Evolutionary conservation across 2,797 vertebrate species (phyloP), one percentile per base, ranked within the genome.

Genomic region (Spondyliosoma cantharus): DNA sequence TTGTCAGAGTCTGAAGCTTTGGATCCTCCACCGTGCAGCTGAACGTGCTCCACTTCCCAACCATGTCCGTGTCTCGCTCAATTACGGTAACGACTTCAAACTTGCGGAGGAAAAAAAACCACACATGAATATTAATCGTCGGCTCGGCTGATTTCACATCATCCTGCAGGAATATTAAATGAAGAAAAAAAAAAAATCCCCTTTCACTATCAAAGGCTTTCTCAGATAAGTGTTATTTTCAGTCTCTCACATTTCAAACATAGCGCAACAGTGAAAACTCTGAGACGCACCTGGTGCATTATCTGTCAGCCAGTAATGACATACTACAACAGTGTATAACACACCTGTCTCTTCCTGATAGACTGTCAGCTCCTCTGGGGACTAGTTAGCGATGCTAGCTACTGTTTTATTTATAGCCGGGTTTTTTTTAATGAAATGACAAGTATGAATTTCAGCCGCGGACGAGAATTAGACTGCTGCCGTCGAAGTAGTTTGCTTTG

Each of bases 381-480:
- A 89, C 91, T 89, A 92, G 91, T 93, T 92, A 91, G 89, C 27
- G 65, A 91, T 78, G 88, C 87, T 84, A 86, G 87, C 82, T 79
- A 17, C 83, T 77, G 70, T 74, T 91, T 93, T 94, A 93, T 94
- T 95, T 94, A 93, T 93, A 94, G 90, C 85, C 5, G 20, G 2
- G 69, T 90, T 91, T 77, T 77, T 90, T 91, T 86, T 91, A 92
- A 92, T 92, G 87, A 88, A 86, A 90, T 86, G 75, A 90, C 89
- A 89, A 67, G 76, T 60, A 74, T 87, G 78, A 77, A 90, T 87
- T 82, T 84, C 74, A 74, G 66, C 58, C 2, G 27, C 17, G 66
- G 50, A 83, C 75, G 72, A 80, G 72, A 89, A 82, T 64, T 16
- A 78, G 48, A 78, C 56, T 78, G 29, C 15, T 45, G 72, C 43